Conservation (phyloP, 1,140 invertebrate species). For the Aricia agestis region DNA sequence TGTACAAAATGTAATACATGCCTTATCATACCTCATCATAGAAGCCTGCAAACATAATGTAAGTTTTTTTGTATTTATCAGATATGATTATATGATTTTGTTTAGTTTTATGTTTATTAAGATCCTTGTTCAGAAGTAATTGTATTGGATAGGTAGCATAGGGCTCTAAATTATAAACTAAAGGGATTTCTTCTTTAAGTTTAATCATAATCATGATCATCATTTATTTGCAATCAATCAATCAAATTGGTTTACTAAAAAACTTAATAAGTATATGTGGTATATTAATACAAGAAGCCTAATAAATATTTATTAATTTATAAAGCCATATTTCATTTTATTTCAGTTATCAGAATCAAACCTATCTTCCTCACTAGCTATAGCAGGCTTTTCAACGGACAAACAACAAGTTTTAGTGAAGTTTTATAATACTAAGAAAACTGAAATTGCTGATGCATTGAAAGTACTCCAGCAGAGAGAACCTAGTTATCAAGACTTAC, state of each 20-base stretch:
- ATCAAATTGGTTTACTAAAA: too few relatives aligned
- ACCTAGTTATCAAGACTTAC: conserved; percentile 53
- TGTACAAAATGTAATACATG: conserved; percentile 61
- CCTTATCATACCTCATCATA: conserved; percentile 57
- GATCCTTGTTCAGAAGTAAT: too few relatives aligned
- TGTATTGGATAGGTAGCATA: too few relatives aligned
- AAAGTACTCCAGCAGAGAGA: conserved; percentile 53
- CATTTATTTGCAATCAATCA: too few relatives aligned
- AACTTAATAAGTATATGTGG: too few relatives aligned
- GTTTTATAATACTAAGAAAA: conserved; percentile 56
- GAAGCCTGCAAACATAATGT: conserved; percentile 68
- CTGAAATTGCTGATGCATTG: conserved; percentile 51
- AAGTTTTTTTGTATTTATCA: conserved; percentile 29
- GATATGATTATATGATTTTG: too few relatives aligned
- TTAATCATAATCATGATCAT: too few relatives aligned
- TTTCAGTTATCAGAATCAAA: conserved; percentile 62
- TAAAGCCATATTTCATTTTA: background rate
- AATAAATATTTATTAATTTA: background rate
- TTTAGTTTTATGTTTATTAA: too few relatives aligned
- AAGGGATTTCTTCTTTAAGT: too few relatives aligned
- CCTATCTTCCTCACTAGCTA: conserved; percentile 56
- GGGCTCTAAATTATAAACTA: too few relatives aligned
- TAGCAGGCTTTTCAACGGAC: conserved; percentile 60
- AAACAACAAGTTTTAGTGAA: conserved; percentile 60
- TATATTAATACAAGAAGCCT: too few relatives aligned